phyloP scores from a whole-genome alignment of 1,140 invertebrate genomes.

The Matsumurasca onukii region DNA sequence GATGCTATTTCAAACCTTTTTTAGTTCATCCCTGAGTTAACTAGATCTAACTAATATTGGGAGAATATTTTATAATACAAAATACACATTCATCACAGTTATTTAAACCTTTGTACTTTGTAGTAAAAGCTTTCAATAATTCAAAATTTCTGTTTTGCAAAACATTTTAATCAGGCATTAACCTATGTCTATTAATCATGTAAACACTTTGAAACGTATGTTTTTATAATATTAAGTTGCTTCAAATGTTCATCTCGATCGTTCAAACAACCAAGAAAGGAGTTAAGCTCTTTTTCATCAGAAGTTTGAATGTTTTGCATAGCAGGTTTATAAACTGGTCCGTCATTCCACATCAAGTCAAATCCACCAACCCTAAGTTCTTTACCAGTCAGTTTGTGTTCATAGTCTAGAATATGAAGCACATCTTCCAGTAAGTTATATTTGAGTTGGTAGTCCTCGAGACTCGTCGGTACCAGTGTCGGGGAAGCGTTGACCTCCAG shows the following conservation, averaged over 20 bases:
- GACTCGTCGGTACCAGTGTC: constrained; percentile 60
- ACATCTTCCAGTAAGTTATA: constrained; percentile 51
- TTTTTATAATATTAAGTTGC: not conserved
- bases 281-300: constrained; percentile 1
- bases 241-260: constrained; percentile 17
- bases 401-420: constrained; percentile 50
- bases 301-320: not conserved
- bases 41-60: no score
- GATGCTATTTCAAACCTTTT: no score
- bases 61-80: no score
- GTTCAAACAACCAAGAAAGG: constrained; percentile 10
- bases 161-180: no score
- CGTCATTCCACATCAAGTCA: constrained; percentile 61
- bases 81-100: no score
- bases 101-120: no score
- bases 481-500: constrained; percentile 66
- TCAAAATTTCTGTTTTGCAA: no score
- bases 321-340: constrained; percentile 48
- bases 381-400: constrained; percentile 51
- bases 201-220: not conserved
- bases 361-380: constrained; percentile 60
- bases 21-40: no score
- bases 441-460: constrained; percentile 54
- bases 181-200: not conserved
- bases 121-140: no score